Evolutionary conservation across 30 jellyfish, hydroid and myxozoan genomes (phyloP).

Genomic region (Turritopsis rubra): DNA sequence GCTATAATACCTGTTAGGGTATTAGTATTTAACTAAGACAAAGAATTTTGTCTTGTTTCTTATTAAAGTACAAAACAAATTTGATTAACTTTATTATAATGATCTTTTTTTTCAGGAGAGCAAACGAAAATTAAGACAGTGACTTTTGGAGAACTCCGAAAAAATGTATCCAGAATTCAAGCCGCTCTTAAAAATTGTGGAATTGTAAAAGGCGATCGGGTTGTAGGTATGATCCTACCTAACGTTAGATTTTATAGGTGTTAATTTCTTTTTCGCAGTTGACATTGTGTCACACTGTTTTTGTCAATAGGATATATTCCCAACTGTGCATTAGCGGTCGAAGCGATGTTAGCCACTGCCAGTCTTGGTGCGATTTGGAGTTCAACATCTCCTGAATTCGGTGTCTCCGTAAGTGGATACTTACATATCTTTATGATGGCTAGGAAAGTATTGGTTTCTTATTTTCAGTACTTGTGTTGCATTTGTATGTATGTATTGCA

Average conservation of each 20-base stretch:
- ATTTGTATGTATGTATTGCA: no score
- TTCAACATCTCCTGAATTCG: slow-evolving; percentile 96
- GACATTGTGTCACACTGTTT: background rate
- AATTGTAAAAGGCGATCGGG: slow-evolving; percentile 69
- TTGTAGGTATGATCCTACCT: slow-evolving; percentile 54
- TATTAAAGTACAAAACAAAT: no score
- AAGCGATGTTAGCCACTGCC: slow-evolving; percentile 90
- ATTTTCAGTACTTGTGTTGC: no score
- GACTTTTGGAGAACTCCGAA: slow-evolving; percentile 66
- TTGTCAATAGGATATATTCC: slow-evolving; percentile 73
- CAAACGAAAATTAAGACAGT: slow-evolving; percentile 31
- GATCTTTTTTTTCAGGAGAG: slow-evolving; percentile 39
- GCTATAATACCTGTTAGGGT: no score
- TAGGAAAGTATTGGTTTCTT: background rate
- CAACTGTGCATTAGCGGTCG: slow-evolving; percentile 84
- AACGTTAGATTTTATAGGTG: background rate
- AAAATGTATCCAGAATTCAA: slow-evolving; percentile 52
- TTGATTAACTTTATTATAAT: no score
- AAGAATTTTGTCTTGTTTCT: no score
- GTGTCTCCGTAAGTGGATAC: slow-evolving; percentile 75
- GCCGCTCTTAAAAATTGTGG: slow-evolving; percentile 59
- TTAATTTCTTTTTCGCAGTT: background rate
- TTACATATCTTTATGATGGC: no score
- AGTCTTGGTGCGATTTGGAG: slow-evolving; percentile 98
- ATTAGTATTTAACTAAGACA: no score